These are phyloP conservation scores for Brachyhypopomus gauderio DNA, from an alignment of 2,113 vertebrate genomes.

Conservation along the genomic window DNA sequence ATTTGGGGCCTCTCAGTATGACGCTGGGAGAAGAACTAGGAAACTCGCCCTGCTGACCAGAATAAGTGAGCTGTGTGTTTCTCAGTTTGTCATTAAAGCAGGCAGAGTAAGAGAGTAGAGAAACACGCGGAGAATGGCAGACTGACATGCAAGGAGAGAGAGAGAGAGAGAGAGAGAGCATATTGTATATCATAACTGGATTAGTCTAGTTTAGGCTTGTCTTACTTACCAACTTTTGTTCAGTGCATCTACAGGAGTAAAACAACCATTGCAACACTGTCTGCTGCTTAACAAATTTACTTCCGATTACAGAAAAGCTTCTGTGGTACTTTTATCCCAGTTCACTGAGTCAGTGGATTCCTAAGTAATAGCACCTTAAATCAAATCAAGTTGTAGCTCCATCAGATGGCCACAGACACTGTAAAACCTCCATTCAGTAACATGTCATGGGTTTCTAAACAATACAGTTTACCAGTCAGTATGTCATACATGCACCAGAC, in stretches of 20 bases:
- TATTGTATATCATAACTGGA: neutral
- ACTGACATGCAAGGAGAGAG: neutral
- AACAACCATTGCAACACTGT: conserved; percentile 10
- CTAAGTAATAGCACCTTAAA: conserved; percentile 40
- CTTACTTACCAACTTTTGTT: conserved; percentile 18
- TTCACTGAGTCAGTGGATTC: conserved; percentile 20
- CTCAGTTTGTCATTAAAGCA: neutral
- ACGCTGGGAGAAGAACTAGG: conserved; percentile 15
- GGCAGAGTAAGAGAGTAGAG: neutral
- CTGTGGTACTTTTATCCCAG: neutral
- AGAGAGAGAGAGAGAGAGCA: conserved; percentile 14
- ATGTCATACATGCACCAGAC: neutral
- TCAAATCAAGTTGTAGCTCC: conserved; percentile 9
- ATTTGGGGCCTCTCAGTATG: conserved; percentile 37
- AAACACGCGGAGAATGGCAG: neutral
- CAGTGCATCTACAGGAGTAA: conserved; percentile 17
- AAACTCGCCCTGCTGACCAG: conserved; percentile 9
- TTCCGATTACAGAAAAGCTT: conserved; percentile 6
- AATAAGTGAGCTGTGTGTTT: neutral
- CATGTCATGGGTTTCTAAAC: conserved; percentile 23
- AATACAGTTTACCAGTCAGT: neutral
- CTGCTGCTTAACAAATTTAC: neutral
- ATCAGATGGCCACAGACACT: conserved; percentile 9
- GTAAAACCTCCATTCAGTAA: neutral
- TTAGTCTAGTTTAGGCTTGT: conserved; percentile 43